Evolutionary conservation across 1,140 invertebrate genomes (phyloP).

Genomic region (Phthorimaea operculella): DNA sequence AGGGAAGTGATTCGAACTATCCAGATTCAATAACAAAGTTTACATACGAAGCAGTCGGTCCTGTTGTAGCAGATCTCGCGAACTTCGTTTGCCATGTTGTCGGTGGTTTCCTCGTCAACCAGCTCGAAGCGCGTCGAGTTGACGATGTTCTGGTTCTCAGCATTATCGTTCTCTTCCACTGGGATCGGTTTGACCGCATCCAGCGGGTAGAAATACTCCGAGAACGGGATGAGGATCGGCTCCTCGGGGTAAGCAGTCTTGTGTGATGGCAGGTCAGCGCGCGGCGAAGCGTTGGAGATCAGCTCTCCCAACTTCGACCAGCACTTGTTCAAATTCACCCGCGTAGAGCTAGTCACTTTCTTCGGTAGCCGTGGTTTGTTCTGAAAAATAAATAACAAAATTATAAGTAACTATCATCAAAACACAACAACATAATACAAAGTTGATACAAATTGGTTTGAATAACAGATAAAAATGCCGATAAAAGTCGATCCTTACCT

Average conservation of each 20-base stretch:
- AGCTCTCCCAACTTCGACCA: slow-evolving; percentile 70
- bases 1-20: slow-evolving; percentile 20
- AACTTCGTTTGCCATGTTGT: slow-evolving; percentile 69
- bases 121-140: slow-evolving; percentile 55
- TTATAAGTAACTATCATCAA: slow-evolving; percentile 12
- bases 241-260: slow-evolving; percentile 55
- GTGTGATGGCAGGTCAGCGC: slow-evolving; percentile 56
- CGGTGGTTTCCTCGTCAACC: slow-evolving; percentile 59
- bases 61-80: slow-evolving; percentile 62
- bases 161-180: slow-evolving; percentile 50
- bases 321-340: slow-evolving; percentile 70
- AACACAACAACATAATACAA: not conserved
- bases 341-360: slow-evolving; percentile 61
- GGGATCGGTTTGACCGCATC: slow-evolving; percentile 54
- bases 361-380: slow-evolving; percentile 64
- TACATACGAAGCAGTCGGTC: slow-evolving; percentile 57
- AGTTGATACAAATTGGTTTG: not conserved
- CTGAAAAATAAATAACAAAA: slow-evolving; percentile 45
- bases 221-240: slow-evolving; percentile 49
- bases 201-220: slow-evolving; percentile 50
- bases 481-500: slow-evolving; percentile 33
- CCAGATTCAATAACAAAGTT: slow-evolving; percentile 48
- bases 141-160: slow-evolving; percentile 48
- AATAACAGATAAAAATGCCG: not conserved
- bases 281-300: slow-evolving; percentile 54